Conservation (phyloP, 2,888 invertebrate genomes). For the Leistus spinibarbis region DNA sequence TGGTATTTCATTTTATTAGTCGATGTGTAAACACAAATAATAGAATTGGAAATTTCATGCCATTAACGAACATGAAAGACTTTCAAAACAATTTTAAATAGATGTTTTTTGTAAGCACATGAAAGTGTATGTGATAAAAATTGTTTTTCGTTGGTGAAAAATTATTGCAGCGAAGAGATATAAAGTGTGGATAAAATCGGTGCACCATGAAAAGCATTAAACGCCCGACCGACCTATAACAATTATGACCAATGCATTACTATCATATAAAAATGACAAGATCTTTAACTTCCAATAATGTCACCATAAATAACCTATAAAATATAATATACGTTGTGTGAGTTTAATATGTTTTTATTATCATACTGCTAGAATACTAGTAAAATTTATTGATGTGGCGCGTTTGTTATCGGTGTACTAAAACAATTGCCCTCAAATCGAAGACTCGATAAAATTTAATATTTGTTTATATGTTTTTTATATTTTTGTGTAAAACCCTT, state of each 20-base stretch:
- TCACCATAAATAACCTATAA: conserved; percentile 30
- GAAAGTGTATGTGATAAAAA: background rate
- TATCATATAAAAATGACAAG: conserved; percentile 30
- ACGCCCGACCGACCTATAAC: background rate
- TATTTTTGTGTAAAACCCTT: no score
- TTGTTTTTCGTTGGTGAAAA: background rate
- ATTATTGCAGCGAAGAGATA: background rate
- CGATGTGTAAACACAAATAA: background rate
- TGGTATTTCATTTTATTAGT: background rate
- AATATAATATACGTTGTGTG: conserved; percentile 24
- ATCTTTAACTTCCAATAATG: conserved; percentile 37
- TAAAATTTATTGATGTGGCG: background rate
- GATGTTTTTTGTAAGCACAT: background rate
- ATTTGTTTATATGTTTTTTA: no score
- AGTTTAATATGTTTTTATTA: conserved; percentile 7
- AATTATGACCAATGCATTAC: conserved; percentile 4
- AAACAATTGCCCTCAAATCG: background rate
- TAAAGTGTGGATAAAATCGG: background rate
- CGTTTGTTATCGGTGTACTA: background rate
- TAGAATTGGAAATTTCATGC: background rate
- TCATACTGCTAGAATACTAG: background rate
- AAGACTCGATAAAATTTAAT: no score
- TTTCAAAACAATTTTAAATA: background rate
- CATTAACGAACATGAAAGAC: background rate
- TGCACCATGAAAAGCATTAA: background rate